Percentiles rank a stretch among this genome's conserved stretches.
Evolutionary conservation across 2,113 vertebrate species (phyloP).

Genomic region (Thermophis baileyi): DNA sequence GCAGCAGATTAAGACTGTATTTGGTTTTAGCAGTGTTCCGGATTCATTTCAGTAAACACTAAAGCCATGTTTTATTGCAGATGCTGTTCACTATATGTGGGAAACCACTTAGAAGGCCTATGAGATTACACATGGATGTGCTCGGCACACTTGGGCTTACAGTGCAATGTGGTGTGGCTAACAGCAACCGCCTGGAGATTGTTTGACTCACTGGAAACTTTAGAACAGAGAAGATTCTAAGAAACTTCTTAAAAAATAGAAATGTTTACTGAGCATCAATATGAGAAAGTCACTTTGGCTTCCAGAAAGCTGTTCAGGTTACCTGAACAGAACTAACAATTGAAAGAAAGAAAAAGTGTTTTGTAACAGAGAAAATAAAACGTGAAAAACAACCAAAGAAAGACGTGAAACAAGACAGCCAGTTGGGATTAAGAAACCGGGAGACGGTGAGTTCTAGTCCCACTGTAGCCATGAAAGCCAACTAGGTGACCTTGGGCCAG

Average conservation of each 20-base stretch:
- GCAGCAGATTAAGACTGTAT: background rate
- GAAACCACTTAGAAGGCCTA: background rate
- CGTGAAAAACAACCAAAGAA: background rate
- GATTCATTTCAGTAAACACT: conserved; percentile 12
- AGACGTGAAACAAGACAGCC: background rate
- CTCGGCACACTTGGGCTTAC: background rate
- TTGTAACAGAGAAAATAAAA: background rate
- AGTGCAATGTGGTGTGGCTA: background rate
- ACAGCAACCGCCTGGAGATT: background rate
- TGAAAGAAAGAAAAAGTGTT: background rate
- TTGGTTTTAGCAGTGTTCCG: conserved; percentile 12
- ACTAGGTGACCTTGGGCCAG: background rate
- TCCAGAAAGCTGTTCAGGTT: background rate
- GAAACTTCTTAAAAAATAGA: background rate
- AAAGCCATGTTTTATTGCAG: background rate
- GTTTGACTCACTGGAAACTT: background rate
- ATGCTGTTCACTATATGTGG: background rate
- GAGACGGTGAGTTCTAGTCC: background rate
- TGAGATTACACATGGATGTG: background rate
- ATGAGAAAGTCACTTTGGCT: background rate
- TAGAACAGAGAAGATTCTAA: background rate
- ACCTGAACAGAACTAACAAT: background rate
- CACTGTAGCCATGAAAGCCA: background rate
- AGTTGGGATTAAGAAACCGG: background rate
- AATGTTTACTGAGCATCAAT: background rate